phyloP scores from a whole-genome alignment of 2,113 vertebrate genomes.

The Stegostoma tigrinum region DNA sequence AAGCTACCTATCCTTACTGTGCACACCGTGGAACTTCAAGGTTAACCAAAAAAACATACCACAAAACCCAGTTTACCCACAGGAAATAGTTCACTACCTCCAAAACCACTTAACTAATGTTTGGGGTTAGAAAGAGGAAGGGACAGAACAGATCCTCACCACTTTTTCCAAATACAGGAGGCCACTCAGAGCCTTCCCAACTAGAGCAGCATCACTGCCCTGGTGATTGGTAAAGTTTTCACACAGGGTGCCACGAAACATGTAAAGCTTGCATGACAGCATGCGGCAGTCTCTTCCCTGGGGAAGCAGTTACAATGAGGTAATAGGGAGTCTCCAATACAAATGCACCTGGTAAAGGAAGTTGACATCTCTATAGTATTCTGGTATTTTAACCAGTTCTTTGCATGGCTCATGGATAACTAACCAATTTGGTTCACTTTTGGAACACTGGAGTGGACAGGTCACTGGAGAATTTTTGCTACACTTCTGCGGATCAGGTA shows the following conservation, averaged over 20 bases:
- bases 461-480: neutral
- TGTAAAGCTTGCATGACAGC: neutral
- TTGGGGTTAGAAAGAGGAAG: neutral
- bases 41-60: neutral
- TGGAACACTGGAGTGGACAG: neutral
- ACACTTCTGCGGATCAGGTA: neutral
- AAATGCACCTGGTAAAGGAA: neutral
- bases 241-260: neutral
- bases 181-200: neutral
- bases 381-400: neutral
- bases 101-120: neutral
- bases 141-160: neutral
- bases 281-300: neutral
- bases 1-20: neutral
- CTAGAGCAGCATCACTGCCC: neutral
- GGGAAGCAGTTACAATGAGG: neutral
- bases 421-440: neutral
- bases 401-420: neutral
- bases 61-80: neutral
- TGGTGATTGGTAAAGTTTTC: neutral
- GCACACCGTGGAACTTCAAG: neutral
- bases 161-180: neutral
- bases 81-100: neutral
- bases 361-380: neutral
- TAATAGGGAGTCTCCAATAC: neutral